phyloP scores from a whole-genome alignment of 2,113 vertebrate genomes.

The Aptenodytes forsteri region DNA sequence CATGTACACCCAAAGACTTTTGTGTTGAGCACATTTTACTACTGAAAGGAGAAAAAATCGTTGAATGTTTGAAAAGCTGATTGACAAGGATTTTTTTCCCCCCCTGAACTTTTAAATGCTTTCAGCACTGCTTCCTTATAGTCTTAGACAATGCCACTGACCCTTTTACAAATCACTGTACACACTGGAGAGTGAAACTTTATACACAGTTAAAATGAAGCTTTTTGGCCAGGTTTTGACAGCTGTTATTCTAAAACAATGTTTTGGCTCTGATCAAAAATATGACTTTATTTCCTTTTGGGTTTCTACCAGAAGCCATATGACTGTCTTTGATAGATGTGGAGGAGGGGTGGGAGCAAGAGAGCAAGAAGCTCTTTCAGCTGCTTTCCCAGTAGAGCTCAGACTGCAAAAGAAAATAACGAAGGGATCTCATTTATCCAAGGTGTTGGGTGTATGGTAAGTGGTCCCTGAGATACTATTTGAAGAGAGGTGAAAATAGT shows the following conservation, averaged over 20 bases:
- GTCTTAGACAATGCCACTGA: constrained; percentile 2
- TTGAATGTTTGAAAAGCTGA: constrained; percentile 10
- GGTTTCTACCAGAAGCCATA: constrained; percentile 42
- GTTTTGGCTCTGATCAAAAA: constrained; percentile 58
- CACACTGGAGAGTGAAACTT: constrained; percentile 8
- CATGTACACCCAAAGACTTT: not conserved
- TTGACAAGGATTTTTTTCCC: not conserved
- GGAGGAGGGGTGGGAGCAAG: not conserved
- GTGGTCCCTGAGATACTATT: not conserved
- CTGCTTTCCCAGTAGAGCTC: not conserved
- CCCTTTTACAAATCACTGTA: constrained; percentile 27
- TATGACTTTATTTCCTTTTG: constrained; percentile 67
- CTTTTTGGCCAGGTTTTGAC: constrained; percentile 46
- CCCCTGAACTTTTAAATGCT: not conserved
- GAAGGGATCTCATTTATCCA: not conserved
- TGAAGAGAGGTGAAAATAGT: not conserved
- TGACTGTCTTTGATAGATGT: not conserved
- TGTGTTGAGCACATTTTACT: not conserved
- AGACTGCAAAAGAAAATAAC: not conserved
- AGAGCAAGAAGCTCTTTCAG: not conserved
- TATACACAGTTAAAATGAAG: constrained; percentile 20
- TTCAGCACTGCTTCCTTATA: constrained; percentile 36
- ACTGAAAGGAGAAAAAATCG: not conserved
- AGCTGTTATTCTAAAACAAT: constrained; percentile 66
- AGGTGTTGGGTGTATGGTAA: not conserved